A percentile compares a stretch with the other conserved stretches of the same genome.
Conservation (phyloP, 92 coral and sea anemone species). For the Diadumene lineata region DNA sequence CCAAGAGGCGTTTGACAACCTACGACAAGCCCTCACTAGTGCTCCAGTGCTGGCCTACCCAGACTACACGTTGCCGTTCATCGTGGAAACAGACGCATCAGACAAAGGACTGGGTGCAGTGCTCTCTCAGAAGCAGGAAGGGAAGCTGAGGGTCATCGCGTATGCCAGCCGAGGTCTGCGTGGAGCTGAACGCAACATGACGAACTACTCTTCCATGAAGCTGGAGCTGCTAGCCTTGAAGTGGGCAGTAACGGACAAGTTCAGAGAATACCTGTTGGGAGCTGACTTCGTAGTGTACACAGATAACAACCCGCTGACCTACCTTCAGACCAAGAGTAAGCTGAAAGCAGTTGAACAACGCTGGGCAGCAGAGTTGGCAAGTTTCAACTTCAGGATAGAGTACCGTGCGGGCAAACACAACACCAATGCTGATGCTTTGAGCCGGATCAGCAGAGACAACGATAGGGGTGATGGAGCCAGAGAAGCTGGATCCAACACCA, state of each 20-base stretch:
- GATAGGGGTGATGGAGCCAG: too few relatives aligned
- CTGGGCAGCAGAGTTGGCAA: conserved; percentile 44
- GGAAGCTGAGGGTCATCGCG: conserved; percentile 38
- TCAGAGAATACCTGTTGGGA: conserved; percentile 41
- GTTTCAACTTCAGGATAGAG: conserved; percentile 43
- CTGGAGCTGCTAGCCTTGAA: conserved; percentile 52
- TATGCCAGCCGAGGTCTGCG: conserved; percentile 43
- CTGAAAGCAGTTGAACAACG: conserved; percentile 37
- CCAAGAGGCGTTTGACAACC: conserved; percentile 27
- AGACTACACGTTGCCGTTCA: conserved; percentile 37
- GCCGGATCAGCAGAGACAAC: conserved; percentile 14
- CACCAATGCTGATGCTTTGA: conserved; percentile 54
- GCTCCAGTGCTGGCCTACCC: conserved; percentile 59
- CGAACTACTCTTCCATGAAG: conserved; percentile 28
- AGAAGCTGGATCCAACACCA: too few relatives aligned
- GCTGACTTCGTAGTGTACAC: conserved; percentile 45
- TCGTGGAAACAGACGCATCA: conserved; percentile 43
- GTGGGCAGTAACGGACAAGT: conserved; percentile 36
- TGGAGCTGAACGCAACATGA: conserved; percentile 38
- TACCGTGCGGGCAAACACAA: conserved; percentile 48
- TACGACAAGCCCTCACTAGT: conserved; percentile 23
- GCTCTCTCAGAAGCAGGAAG: conserved; percentile 38
- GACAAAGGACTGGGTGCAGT: conserved; percentile 41
- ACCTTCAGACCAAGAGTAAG: conserved; percentile 33
- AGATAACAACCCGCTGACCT: conserved; percentile 47